A percentile compares a stretch with the other conserved stretches of the same genome.
phyloP scores from a whole-genome alignment of 1,140 invertebrate species.

The Ceratina calcarata region DNA sequence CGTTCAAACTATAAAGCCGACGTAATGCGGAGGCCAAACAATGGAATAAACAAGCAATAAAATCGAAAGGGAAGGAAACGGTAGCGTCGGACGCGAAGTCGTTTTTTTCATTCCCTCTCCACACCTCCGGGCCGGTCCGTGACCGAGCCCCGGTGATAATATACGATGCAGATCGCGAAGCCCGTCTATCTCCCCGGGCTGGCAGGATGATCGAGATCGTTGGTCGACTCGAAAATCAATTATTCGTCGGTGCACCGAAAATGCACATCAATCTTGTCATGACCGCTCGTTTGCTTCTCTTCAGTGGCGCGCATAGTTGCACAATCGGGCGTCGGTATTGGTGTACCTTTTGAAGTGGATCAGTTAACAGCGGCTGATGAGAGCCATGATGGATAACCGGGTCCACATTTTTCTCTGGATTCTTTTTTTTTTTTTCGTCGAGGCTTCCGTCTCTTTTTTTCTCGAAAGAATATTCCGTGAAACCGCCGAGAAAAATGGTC shows the following conservation, averaged over 20 bases:
- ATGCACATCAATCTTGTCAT: constrained; percentile 65
- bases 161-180: constrained; percentile 46
- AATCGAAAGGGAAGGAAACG: constrained; percentile 1
- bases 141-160: constrained; percentile 22
- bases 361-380: constrained; percentile 52
- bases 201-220: constrained; percentile 61
- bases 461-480: not conserved
- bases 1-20: not conserved
- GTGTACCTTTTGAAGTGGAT: constrained; percentile 55
- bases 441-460: not conserved
- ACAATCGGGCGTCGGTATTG: constrained; percentile 47
- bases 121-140: too few species aligned
- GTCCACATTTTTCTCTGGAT: not conserved
- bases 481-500: not conserved
- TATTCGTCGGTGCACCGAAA: constrained; percentile 63
- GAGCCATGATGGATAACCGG: constrained; percentile 46
- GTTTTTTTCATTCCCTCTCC: not conserved
- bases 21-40: too few species aligned
- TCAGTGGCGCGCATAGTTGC: constrained; percentile 39
- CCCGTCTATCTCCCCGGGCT: constrained; percentile 35
- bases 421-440: not conserved
- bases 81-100: not conserved
- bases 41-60: not conserved
- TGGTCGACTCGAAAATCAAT: constrained; percentile 63
- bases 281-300: constrained; percentile 58